Base-by-base conservation (phyloP, 92 coral and sea anemone species). In the Isaurus tuberculatus region DNA sequence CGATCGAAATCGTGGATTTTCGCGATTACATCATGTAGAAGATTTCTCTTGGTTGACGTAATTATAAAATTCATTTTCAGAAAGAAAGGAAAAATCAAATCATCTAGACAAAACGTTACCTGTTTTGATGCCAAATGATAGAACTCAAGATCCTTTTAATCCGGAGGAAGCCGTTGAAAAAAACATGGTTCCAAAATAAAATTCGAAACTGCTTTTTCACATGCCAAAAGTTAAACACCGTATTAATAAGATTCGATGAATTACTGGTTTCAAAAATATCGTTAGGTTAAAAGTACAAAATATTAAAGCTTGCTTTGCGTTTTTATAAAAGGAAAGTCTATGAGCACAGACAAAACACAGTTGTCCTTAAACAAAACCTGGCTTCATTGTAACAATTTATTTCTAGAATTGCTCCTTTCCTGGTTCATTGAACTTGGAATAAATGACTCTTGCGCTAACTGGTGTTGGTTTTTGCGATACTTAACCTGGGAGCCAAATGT, bases 41-140 rank as follows among this genome's bases (percentile, higher is more conserved):
- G 81, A 91, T 89, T 75, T 86, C 72, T 86, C 85, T 46, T 34
- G 73, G 73, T 83, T 93, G 97, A 93, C 94, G 97, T 93, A 93
- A 91, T 80, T 79, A 30, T 65, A 34, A 29, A 53, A 57, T 72
- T 43, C 36, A 48, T 65, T 81, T 64, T 73, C 42, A 29, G 49
- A 36, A 25, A 23, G 3, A 40, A 36, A 25, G 17, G 3, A 40
- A 28, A 7, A 36, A 11, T 57, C 25, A 55, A 32, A 75, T 75
- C 42, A 26, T 63, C 33, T 22, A 0, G 34, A 75, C 81, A 75
- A 36, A 32, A 31, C 32, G 32, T 17, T 27, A 55, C 81, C 81
- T 33, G 69, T n/a, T 55, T 75, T 57, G 22, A 30, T 5, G 48
- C 22, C 19, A 51, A 36, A 20, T 31, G 22, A 29, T 15, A 2